phyloP scores from a whole-genome alignment of 2,888 invertebrate species.

The Synergus itoensis region DNA sequence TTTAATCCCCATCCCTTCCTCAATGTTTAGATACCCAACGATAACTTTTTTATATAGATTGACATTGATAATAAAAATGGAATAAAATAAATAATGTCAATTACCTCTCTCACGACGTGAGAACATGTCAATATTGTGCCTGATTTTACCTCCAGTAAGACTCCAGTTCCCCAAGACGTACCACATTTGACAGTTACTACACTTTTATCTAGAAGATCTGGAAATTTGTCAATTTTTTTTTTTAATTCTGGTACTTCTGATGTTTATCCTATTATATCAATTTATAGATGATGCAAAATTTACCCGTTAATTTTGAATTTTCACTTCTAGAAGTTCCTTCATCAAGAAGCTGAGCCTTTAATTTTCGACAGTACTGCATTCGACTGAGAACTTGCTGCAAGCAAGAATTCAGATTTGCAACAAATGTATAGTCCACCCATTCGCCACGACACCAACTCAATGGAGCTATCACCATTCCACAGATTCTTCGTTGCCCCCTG shows the following conservation, averaged over 20 bases:
- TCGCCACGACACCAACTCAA: conserved; percentile 83
- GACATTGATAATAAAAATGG: not conserved
- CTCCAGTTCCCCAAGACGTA: conserved; percentile 82
- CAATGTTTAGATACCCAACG: not conserved
- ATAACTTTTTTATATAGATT: not conserved
- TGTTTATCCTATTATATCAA: not conserved
- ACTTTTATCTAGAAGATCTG: conserved; percentile 79
- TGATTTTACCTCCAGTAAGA: conserved; percentile 77
- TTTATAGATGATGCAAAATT: not conserved
- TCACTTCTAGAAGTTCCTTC: not conserved
- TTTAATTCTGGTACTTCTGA: no score
- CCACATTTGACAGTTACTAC: conserved; percentile 82
- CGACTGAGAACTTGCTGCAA: conserved; percentile 71
- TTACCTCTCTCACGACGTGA: conserved; percentile 81
- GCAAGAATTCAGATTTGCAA: conserved; percentile 80
- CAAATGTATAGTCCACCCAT: conserved; percentile 82
- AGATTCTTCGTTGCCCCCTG: conserved; percentile 59
- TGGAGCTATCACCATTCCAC: conserved; percentile 81
- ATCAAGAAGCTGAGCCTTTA: not conserved
- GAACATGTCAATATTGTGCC: conserved; percentile 82
- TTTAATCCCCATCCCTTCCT: conserved; percentile 14
- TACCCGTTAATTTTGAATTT: conserved; percentile 22
- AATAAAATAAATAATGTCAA: conserved; percentile 47
- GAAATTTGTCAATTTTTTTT: conserved; percentile 60
- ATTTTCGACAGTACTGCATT: not conserved